These are phyloP conservation scores for Drepana arcuata DNA, from an alignment of 1,140 invertebrate genomes.

Conservation along the genomic window DNA sequence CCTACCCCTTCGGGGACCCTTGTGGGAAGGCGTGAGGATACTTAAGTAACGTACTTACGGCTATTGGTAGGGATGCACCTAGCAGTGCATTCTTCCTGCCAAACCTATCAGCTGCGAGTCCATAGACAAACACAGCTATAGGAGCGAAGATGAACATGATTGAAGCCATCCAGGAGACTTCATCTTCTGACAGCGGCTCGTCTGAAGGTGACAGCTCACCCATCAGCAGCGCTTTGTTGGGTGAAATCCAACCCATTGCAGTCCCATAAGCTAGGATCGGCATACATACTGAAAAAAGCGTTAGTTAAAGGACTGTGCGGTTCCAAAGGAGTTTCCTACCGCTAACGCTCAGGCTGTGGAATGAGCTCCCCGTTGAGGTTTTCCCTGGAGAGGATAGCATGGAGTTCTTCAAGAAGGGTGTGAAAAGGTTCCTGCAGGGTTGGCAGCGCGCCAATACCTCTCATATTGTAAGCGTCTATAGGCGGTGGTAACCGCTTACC, in stretches of 20 bases:
- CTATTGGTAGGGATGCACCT: constrained; percentile 41
- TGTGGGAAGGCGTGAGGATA: no score
- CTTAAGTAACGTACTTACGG: constrained; percentile 29
- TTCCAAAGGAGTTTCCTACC: no score
- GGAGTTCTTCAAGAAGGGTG: no score
- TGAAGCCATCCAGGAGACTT: constrained; percentile 61
- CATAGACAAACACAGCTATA: constrained; percentile 51
- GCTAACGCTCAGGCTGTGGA: no score
- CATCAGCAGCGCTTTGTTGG: constrained; percentile 47
- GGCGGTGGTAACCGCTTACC: no score
- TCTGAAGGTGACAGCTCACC: constrained; percentile 32
- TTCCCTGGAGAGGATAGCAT: no score
- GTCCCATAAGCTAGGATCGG: constrained; percentile 53
- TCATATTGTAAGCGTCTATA: no score
- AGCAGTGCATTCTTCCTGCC: constrained; percentile 48
- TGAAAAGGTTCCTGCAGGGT: no score
- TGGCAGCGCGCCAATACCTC: no score
- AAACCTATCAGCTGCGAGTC: constrained; percentile 49
- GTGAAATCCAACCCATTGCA: constrained; percentile 61
- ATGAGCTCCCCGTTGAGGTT: no score
- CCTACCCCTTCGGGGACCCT: no score
- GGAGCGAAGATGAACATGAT: constrained; percentile 64
- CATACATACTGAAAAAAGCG: constrained; percentile 59
- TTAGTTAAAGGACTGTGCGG: no score
- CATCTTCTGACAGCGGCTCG: constrained; percentile 30